These are phyloP conservation scores for Mormoops blainvillei DNA, from an alignment of 2,113 vertebrate species.

Conservation along the genomic window DNA sequence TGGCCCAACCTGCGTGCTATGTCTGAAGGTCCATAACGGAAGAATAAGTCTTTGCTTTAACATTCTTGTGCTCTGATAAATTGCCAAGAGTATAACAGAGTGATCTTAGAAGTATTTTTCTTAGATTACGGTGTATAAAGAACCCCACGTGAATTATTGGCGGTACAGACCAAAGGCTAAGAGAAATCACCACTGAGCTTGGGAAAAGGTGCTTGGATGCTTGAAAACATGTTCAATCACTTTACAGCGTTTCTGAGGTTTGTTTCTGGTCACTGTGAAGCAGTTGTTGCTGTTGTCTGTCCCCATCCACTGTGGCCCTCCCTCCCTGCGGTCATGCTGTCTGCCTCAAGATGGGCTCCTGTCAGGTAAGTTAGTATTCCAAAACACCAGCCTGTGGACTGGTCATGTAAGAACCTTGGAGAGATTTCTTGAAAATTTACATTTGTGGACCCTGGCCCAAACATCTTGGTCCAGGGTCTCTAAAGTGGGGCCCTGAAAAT, in stretches of 20 bases:
- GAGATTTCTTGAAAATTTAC: not conserved
- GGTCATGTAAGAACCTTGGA: not conserved
- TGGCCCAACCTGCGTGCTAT: not conserved
- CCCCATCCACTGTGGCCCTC: not conserved
- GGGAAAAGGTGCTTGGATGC: not conserved
- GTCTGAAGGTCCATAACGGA: not conserved
- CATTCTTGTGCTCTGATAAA: not conserved
- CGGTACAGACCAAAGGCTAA: not conserved
- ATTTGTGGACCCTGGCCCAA: not conserved
- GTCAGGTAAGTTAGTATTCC: not conserved
- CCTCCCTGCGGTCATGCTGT: not conserved
- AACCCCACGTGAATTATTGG: not conserved
- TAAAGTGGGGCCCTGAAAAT: not conserved
- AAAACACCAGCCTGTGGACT: not conserved
- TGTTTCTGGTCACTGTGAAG: not conserved
- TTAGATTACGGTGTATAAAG: not conserved
- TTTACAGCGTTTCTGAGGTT: not conserved
- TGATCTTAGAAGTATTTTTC: not conserved
- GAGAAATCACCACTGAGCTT: not conserved
- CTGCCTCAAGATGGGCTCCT: not conserved
- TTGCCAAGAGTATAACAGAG: not conserved
- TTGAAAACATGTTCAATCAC: not conserved
- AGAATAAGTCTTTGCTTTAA: not conserved
- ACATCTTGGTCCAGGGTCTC: not conserved
- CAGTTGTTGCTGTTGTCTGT: not conserved